phyloP scores from a whole-genome alignment of 1,140 invertebrate species.

The Drosophila subobscura region DNA sequence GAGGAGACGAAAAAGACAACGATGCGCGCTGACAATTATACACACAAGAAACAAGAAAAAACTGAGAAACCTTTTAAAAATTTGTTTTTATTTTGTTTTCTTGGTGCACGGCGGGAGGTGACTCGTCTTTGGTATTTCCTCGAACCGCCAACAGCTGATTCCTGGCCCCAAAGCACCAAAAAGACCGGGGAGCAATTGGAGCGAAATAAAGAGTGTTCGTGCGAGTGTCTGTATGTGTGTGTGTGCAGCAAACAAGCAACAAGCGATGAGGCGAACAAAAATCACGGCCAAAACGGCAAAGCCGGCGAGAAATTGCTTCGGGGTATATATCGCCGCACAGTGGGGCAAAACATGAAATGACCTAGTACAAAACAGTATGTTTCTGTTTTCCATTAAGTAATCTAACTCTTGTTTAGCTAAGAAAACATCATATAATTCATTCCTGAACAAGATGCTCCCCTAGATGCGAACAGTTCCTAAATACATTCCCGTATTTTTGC shows the following conservation, averaged over 20 bases:
- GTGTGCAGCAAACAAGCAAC: constrained; percentile 54
- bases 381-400: no score
- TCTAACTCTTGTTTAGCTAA: neutral
- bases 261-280: constrained; percentile 53
- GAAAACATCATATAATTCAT: no score
- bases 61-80: constrained; percentile 42
- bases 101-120: neutral
- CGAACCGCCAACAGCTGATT: constrained; percentile 52
- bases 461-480: no score
- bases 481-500: neutral
- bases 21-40: constrained; percentile 31
- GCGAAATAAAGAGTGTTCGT: constrained; percentile 12
- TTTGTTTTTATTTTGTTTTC: constrained; percentile 48
- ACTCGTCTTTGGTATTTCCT: constrained; percentile 45
- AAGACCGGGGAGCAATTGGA: constrained; percentile 21
- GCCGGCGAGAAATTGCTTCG: constrained; percentile 51
- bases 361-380: neutral
- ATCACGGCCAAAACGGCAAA: constrained; percentile 25
- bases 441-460: no score
- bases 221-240: constrained; percentile 14
- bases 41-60: constrained; percentile 28
- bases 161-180: constrained; percentile 25
- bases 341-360: constrained; percentile 6
- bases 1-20: constrained; percentile 11
- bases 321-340: constrained; percentile 43